phyloP scores from a whole-genome alignment of 1,140 invertebrate species.

The Formica exsecta region DNA sequence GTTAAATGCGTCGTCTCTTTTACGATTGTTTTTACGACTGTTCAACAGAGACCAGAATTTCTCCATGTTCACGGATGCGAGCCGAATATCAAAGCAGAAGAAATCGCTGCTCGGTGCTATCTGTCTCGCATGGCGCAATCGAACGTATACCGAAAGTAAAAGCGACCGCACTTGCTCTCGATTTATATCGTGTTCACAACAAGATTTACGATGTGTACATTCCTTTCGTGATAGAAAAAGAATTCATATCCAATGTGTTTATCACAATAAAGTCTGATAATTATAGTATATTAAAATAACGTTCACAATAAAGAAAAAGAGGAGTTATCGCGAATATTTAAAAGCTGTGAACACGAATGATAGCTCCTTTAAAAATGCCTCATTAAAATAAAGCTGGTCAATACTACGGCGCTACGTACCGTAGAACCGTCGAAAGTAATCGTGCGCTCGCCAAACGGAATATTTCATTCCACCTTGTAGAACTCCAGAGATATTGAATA shows the following conservation, averaged over 20 bases:
- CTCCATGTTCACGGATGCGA: conserved; percentile 2
- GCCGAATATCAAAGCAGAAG: conserved; percentile 62
- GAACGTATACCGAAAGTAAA: conserved; percentile 38
- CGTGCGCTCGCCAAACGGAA: neutral
- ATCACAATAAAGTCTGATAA: too few relatives aligned
- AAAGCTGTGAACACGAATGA: neutral
- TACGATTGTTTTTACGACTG: conserved; percentile 63
- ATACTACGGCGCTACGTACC: neutral
- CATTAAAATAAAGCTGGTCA: neutral
- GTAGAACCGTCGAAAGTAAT: conserved; percentile 7
- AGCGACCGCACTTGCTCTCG: conserved; percentile 10
- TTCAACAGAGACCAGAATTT: conserved; percentile 21
- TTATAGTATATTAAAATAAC: too few relatives aligned
- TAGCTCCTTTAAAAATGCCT: neutral
- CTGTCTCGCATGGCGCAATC: conserved; percentile 40
- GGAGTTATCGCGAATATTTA: neutral
- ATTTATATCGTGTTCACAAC: conserved; percentile 27
- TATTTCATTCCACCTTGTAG: conserved; percentile 25
- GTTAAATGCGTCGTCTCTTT: conserved; percentile 49
- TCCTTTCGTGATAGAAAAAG: neutral
- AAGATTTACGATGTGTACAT: conserved; percentile 24
- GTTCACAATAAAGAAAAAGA: too few relatives aligned
- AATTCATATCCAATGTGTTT: too few relatives aligned
- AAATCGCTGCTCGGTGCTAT: conserved; percentile 51
- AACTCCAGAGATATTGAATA: conserved; percentile 10